Base-by-base conservation (phyloP, 1,140 invertebrate species). In the Drosophila cardini region DNA sequence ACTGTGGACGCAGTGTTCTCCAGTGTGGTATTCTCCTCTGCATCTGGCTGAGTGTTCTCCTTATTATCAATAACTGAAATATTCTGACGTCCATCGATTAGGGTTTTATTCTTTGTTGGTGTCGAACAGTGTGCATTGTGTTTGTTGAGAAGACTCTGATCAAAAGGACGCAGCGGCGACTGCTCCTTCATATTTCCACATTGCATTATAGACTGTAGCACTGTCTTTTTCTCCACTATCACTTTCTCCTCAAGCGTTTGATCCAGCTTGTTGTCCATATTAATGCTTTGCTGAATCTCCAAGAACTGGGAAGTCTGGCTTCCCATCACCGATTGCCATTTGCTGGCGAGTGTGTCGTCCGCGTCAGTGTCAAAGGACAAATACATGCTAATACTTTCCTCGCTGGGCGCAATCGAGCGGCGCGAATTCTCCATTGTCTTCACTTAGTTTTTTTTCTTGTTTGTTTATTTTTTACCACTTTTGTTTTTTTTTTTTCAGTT, bases 121-220 rank as follows among this genome's bases (percentile, higher is more conserved):
- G 90, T 91, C 11, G 90, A 91, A 45, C 82, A 67, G 7, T 85
- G 34, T 2, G 80, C 86, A 18, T 91, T 91, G 64, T 81, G 86
- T 46, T 78, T 73, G 15, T 76, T 76, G 0, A 91, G 9, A 5
- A 91, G 56, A 21, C 77, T 87, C 32, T 80, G 77, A 34, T 90
- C 83, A 42, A 91, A 75, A 1, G 86, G 80, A 10, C 83, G 72
- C 16, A 90, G 50, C 2, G 90, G 90, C 5, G 86, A 87, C 6
- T 76, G 79, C 9, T 86, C 84, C 2, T 32, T 34, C 2, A 68
- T 48, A 3, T 30, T 43, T 26, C 67, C 62, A 10, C 72, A 64
- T 9, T 73, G 68, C 1, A 71, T 71, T 18, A 79, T 46, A 16
- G 75, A 56, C 16, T 76, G 48, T 0, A 82, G 56, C 30, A 87